Evolutionary conservation across 2,797 vertebrate species (phyloP), one percentile per base, ranked within the genome.

Genomic region (Rhinoraja longicauda): DNA sequence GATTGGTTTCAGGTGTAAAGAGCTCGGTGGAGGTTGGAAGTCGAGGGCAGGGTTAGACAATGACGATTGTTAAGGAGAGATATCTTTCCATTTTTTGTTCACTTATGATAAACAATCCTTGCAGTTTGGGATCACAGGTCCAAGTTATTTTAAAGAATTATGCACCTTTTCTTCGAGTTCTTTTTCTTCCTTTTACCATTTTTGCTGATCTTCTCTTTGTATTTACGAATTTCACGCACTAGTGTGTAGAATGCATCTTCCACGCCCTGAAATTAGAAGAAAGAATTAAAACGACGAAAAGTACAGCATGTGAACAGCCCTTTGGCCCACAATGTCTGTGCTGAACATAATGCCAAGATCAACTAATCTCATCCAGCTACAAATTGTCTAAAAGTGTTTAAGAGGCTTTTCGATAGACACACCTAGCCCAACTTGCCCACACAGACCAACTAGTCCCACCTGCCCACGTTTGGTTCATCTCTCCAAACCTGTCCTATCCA

Each of bases 201-300:
- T 94, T 97, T 97, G 96, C 96, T 97, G 95, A 97, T 97, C 95
- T 97, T 97, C 95, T 98, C 97, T 95, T 98, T 98, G 93, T 98
- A 97, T 95, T 95, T 96, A 94, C 97, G 96, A 93, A 98, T 98
- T 95, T 98, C 97, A 78, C 97, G 95, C 57, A 98, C 97, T 15
- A 98, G 96, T 2, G 97, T 98, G 94, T 98, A 98, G 94, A 98
- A 98, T 1, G 97, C 97, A 93, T 98, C 97, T 93, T 98, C 97
- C 73, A 98, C 97, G 32, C 97, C 97, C 97, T 98, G 95, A 72
- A 93, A 93, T 39, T 93, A 62, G 10, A 88, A 90, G 70, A 70
- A 93, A 59, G 32, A 84, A 93, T 73, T 4, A 82, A 32, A 64
- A 4, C 4, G 45, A 53, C 53, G 45, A 53, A 53, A 53, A 53